phyloP scores from a whole-genome alignment of 2,888 invertebrate genomes.

The Drosophila hawaiiensis region DNA sequence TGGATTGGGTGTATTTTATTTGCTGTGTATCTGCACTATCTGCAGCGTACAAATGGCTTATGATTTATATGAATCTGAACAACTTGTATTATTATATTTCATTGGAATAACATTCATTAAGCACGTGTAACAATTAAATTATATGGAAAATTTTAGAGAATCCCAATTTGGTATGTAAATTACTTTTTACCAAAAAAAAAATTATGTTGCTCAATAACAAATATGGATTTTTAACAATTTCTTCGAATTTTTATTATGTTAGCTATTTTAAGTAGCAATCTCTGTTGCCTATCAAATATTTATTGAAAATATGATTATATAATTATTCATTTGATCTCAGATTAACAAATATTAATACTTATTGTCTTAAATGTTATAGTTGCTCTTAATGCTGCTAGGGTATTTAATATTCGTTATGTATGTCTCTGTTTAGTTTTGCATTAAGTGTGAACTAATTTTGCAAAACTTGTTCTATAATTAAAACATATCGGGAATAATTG shows the following conservation, averaged over 20 bases:
- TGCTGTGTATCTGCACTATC: no score
- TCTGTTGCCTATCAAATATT: background rate
- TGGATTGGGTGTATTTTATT: background rate
- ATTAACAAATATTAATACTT: background rate
- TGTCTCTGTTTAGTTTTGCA: background rate
- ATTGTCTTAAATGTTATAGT: background rate
- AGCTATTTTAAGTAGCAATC: background rate
- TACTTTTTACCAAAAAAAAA: background rate
- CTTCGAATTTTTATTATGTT: background rate
- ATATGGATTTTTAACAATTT: background rate
- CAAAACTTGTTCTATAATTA: constrained; percentile 30
- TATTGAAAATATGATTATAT: background rate
- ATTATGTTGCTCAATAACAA: background rate
- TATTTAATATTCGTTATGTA: background rate
- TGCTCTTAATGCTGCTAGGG: background rate
- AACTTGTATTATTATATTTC: background rate
- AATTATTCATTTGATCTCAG: background rate
- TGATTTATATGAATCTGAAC: no score
- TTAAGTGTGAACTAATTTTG: constrained; percentile 9
- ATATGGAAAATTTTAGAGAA: background rate
- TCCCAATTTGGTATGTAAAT: background rate
- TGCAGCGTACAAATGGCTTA: no score
- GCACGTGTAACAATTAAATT: background rate
- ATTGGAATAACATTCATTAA: background rate
- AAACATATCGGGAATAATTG: constrained; percentile 35